Evolutionary conservation across 2,888 invertebrate species (phyloP).

Genomic region (Callosobruchus maculatus): DNA sequence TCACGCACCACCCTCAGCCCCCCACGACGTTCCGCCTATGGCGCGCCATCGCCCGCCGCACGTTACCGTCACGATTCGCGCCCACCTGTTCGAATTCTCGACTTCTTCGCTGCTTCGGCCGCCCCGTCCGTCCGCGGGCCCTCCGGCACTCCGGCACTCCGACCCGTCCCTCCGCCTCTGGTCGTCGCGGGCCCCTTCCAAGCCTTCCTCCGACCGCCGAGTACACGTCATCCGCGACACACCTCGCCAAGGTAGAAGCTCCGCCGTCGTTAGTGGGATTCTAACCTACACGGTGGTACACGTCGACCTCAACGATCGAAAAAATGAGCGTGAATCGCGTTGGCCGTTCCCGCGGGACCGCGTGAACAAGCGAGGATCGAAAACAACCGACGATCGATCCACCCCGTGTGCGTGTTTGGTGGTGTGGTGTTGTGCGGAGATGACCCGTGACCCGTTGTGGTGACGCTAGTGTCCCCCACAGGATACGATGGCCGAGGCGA

Average conservation of each 20-base stretch:
- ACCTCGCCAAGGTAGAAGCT: slow-evolving; percentile 37
- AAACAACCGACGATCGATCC: not conserved
- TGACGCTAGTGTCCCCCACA: slow-evolving; percentile 28
- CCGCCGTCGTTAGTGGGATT: slow-evolving; percentile 33
- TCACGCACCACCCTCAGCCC: too few relatives aligned
- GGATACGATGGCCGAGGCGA: slow-evolving; percentile 56
- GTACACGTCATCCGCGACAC: slow-evolving; percentile 28
- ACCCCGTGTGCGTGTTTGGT: slow-evolving; percentile 3
- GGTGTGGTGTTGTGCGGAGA: slow-evolving; percentile 12
- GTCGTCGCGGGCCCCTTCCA: slow-evolving; percentile 23
- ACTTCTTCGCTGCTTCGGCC: too few relatives aligned
- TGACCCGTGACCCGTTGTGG: too few relatives aligned
- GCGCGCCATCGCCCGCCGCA: not conserved
- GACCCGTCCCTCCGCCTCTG: slow-evolving; percentile 17
- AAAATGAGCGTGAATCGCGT: not conserved
- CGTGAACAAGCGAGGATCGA: not conserved
- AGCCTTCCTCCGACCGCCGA: slow-evolving; percentile 2
- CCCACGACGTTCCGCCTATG: not conserved
- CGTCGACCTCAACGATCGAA: not conserved
- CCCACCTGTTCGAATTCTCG: not conserved
- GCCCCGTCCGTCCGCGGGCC: too few relatives aligned
- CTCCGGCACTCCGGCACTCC: not conserved
- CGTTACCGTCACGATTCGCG: not conserved
- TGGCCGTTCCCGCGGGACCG: not conserved
- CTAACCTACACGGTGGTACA: slow-evolving; percentile 19